Percentiles rank a stretch among this genome's conserved stretches.
These are phyloP conservation scores for Ailuropoda melanoleuca DNA, from an alignment of 2,113 vertebrate species.

Conservation along the genomic window DNA sequence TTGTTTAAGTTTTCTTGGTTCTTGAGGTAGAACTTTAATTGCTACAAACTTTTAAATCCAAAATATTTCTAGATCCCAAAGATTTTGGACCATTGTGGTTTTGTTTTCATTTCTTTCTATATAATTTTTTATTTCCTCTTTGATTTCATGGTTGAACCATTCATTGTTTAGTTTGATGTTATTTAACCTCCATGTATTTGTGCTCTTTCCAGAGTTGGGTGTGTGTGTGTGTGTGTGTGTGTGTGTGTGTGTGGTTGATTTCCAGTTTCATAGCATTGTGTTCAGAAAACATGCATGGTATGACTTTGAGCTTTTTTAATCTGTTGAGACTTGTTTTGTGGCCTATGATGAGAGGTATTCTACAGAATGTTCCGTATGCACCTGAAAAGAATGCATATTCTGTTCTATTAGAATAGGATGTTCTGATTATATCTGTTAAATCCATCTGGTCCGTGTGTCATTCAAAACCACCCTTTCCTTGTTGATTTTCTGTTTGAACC, in stretches of 20 bases:
- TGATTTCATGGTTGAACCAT: neutral
- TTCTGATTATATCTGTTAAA: too few relatives aligned
- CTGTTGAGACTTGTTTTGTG: neutral
- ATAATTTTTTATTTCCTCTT: neutral
- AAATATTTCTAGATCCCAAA: neutral
- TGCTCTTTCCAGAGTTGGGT: neutral
- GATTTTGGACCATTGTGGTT: neutral
- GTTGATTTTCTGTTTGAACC: too few relatives aligned
- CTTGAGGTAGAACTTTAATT: too few relatives aligned
- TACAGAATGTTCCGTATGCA: neutral
- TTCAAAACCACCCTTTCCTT: too few relatives aligned
- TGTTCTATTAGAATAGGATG: too few relatives aligned
- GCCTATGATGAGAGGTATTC: neutral
- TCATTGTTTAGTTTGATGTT: neutral
- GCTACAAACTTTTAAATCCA: neutral
- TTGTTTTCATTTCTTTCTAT: neutral
- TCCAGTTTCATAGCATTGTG: neutral
- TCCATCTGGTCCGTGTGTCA: too few relatives aligned
- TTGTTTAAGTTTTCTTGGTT: too few relatives aligned
- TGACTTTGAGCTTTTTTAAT: neutral
- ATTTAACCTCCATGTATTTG: neutral
- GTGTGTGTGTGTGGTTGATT: neutral
- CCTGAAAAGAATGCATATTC: neutral
- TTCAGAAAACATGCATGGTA: neutral
- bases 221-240: too few relatives aligned